Percentiles rank a stretch among this genome's conserved stretches.
phyloP scores from a whole-genome alignment of 2,888 invertebrate genomes.

The Drosophila helvetica region DNA sequence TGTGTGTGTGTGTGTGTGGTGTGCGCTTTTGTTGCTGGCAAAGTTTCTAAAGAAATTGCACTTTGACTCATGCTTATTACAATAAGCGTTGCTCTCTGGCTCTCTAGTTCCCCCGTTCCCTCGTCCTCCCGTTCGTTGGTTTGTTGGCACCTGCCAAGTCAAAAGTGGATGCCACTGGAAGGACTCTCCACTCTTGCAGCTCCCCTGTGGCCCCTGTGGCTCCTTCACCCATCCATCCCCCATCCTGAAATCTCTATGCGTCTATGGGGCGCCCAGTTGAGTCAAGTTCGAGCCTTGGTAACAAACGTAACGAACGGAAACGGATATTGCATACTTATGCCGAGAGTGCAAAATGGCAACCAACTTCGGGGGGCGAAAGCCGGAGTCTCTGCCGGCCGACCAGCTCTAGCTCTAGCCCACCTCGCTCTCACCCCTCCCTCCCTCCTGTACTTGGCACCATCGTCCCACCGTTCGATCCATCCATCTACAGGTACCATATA shows the following conservation, averaged over 20 bases:
- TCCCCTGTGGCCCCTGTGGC: not conserved
- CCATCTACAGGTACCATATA: slow-evolving; percentile 9
- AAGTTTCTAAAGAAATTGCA: slow-evolving; percentile 69
- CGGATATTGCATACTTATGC: slow-evolving; percentile 81
- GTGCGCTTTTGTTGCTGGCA: slow-evolving; percentile 30
- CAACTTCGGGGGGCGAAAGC: slow-evolving; percentile 25
- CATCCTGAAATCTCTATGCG: slow-evolving; percentile 31
- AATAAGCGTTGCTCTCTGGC: slow-evolving; percentile 48
- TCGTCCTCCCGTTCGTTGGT: slow-evolving; percentile 29
- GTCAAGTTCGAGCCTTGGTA: slow-evolving; percentile 63
- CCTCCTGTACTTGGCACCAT: too few relatives aligned
- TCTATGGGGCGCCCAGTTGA: slow-evolving; percentile 28
- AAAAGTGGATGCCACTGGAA: slow-evolving; percentile 49
- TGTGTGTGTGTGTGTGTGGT: slow-evolving; percentile 12
- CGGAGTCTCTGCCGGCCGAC: slow-evolving; percentile 19
- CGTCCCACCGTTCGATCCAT: not conserved
- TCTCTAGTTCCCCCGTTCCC: not conserved
- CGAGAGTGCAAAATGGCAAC: slow-evolving; percentile 72
- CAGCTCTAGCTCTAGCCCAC: too few relatives aligned
- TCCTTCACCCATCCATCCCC: slow-evolving; percentile 4
- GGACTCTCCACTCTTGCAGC: slow-evolving; percentile 23
- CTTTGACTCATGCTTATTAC: slow-evolving; percentile 74
- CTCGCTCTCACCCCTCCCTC: not conserved
- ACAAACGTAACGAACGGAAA: slow-evolving; percentile 79
- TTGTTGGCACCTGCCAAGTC: slow-evolving; percentile 68